These are phyloP conservation scores for Copidosoma floridanum DNA, from an alignment of 1,140 invertebrate species.

Conservation along the genomic window DNA sequence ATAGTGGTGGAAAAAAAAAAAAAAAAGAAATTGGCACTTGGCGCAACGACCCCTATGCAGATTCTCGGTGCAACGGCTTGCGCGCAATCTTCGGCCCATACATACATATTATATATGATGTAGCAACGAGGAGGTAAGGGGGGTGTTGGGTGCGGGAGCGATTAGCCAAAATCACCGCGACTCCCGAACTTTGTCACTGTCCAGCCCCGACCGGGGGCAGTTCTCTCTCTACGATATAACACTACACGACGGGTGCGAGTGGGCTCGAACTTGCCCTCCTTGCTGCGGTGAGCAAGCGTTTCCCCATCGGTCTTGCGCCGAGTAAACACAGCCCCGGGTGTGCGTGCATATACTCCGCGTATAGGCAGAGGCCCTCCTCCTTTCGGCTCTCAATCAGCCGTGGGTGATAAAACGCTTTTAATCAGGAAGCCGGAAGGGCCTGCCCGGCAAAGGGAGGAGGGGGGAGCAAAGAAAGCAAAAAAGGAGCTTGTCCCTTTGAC, in stretches of 20 bases:
- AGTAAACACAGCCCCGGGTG: neutral
- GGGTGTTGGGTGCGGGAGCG: constrained; percentile 27
- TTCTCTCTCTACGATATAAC: too few species aligned
- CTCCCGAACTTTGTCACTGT: constrained; percentile 21
- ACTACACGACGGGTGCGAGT: too few species aligned
- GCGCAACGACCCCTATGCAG: neutral
- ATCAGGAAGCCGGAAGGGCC: too few species aligned
- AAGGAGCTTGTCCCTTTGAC: neutral
- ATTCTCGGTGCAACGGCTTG: neutral
- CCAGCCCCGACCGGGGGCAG: too few species aligned
- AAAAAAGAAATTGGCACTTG: too few species aligned
- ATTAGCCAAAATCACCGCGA: constrained; percentile 38
- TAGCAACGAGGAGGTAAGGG: too few species aligned
- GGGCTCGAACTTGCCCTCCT: too few species aligned
- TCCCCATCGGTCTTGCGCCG: constrained; percentile 16
- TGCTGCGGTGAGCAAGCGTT: neutral
- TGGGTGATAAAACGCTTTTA: neutral
- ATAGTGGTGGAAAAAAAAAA: too few species aligned
- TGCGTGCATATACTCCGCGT: too few species aligned
- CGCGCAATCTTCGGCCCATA: too few species aligned
- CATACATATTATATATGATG: too few species aligned
- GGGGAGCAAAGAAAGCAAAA: neutral
- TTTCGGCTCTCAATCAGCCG: constrained; percentile 16
- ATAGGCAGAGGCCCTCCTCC: neutral
- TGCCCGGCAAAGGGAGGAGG: too few species aligned